phyloP scores from a whole-genome alignment of 2,888 invertebrate genomes.

The Brachylomia viminalis region DNA sequence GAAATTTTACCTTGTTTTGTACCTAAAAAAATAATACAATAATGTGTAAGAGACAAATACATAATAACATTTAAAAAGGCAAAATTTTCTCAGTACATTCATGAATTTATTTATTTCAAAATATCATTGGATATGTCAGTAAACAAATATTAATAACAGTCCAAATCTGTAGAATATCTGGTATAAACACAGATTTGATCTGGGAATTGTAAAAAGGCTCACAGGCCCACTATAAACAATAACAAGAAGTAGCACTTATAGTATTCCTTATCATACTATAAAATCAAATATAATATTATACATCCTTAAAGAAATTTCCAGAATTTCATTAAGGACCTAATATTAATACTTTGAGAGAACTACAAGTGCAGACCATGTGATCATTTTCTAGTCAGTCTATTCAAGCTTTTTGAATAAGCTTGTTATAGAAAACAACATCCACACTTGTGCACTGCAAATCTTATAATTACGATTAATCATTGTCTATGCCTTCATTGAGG shows the following conservation, averaged over 20 bases:
- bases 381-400: slow-evolving; percentile 55
- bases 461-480: slow-evolving; percentile 38
- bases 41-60: slow-evolving; percentile 63
- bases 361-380: slow-evolving; percentile 44
- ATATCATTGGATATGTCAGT: slow-evolving; percentile 66
- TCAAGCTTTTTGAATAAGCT: slow-evolving; percentile 55
- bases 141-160: slow-evolving; percentile 54
- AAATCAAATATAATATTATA: slow-evolving; percentile 34
- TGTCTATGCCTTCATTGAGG: slow-evolving; percentile 30
- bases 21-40: slow-evolving; percentile 79
- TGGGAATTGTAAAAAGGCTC: slow-evolving; percentile 51
- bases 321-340: slow-evolving; percentile 47
- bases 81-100: slow-evolving; percentile 68
- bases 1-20: slow-evolving; percentile 76
- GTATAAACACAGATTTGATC: slow-evolving; percentile 60
- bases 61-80: slow-evolving; percentile 67
- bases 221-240: slow-evolving; percentile 67
- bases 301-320: slow-evolving; percentile 45
- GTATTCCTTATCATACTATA: slow-evolving; percentile 48
- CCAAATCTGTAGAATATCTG: slow-evolving; percentile 59
- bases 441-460: slow-evolving; percentile 34
- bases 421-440: slow-evolving; percentile 47
- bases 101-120: slow-evolving; percentile 63
- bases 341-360: slow-evolving; percentile 36
- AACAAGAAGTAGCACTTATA: slow-evolving; percentile 66